Evolutionary conservation across 2,888 invertebrate species (phyloP), one percentile per base, ranked within the genome.

Genomic region (Hirtodrosophila cameraria): DNA sequence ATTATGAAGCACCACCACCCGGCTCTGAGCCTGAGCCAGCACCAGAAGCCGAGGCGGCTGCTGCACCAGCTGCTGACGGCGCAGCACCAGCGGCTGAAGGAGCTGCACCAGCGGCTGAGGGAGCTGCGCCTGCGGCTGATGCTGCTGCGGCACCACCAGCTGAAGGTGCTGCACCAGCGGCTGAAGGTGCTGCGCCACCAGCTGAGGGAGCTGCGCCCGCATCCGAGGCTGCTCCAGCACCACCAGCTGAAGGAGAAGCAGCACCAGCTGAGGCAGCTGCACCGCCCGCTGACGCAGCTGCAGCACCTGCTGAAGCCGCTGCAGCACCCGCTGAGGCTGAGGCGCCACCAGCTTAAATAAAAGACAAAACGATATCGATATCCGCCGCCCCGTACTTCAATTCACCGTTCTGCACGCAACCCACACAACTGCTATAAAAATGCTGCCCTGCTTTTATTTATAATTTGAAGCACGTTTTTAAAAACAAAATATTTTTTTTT

Each of bases 1-100:
- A 91, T 75, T 90, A 89, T 69, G 91, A 90, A 60, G 80, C 87
- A 69, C 90, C 91, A 83, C 90, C 89, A 88, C 89, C 90, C 45
- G 88, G 86, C 38, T 86, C 89, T 11, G 90, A 90, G 71, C 88
- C 89, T 53, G 83, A 81, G 45, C 87, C 88, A 52, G 89, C 75
- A 7, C 88, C 81, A 7, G 89, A 79, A 28, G 82, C 59, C 3
- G 86, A 89, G 31, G 82, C 88, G 31, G 82, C 88, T 5, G 88
- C 89, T 9, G 86, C 89, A 1, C 79, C 90, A 0, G 81, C 88
- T 2, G 87, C 75, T 16, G 90, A 88, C 0, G 90, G 85, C 3
- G 90, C 86, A 1, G 80, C 85, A 2, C 78, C 88, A n/a, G 48
- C 86, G 0, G 89, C 88, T 0, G 91, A 89, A 1, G 82, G 77